Conservation (phyloP, 2,797 vertebrate genomes). For the Triplophysa bombifrons region DNA sequence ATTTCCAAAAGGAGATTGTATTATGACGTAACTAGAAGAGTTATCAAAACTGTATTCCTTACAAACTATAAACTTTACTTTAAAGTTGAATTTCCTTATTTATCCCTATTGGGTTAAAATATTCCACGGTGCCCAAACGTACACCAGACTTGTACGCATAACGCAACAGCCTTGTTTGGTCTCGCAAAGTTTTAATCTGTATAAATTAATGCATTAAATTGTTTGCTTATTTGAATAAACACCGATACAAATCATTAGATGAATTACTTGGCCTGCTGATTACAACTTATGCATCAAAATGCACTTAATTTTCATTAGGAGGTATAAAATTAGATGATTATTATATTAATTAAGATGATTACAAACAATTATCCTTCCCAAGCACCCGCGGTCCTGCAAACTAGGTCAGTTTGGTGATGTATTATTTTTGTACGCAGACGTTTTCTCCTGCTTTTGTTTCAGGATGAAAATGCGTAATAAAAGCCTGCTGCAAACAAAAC, state of each 20-base stretch:
- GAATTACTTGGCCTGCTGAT: conserved; percentile 75
- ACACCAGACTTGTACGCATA: conserved; percentile 46
- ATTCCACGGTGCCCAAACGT: conserved; percentile 53
- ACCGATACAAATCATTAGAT: conserved; percentile 77
- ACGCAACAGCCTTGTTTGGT: neutral
- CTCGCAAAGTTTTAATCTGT: conserved; percentile 63
- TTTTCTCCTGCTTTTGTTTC: conserved; percentile 43
- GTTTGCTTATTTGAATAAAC: conserved; percentile 78
- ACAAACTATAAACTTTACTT: neutral
- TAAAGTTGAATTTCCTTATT: conserved; percentile 32
- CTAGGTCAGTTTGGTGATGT: conserved; percentile 70
- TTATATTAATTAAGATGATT: conserved; percentile 77
- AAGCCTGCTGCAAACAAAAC: neutral
- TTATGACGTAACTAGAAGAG: neutral
- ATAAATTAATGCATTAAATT: conserved; percentile 68
- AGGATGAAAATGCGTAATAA: neutral
- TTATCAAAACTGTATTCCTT: neutral
- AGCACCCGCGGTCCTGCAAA: conserved; percentile 70
- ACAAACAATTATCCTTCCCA: conserved; percentile 76
- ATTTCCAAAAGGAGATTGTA: neutral
- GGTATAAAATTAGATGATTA: conserved; percentile 80
- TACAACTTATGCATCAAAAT: conserved; percentile 79
- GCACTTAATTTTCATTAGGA: conserved; percentile 82
- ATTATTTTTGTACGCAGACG: conserved; percentile 58
- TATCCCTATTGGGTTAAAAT: neutral